Conservation (phyloP, 2,113 vertebrate genomes). For the Mustelus asterias region DNA sequence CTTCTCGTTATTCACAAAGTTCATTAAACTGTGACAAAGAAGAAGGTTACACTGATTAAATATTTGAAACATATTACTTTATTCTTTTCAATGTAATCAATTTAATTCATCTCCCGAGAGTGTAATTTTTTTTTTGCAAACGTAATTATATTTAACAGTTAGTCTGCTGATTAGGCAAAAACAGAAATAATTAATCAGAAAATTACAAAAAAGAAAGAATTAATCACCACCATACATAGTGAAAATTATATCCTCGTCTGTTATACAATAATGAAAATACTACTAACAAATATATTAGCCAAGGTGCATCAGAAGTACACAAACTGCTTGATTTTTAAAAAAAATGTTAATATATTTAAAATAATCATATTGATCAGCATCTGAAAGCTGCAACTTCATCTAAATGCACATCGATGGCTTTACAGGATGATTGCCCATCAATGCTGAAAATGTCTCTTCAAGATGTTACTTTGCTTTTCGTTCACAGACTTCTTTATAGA, state of each 20-base stretch:
- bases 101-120: slow-evolving; percentile 67
- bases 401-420: slow-evolving; percentile 1
- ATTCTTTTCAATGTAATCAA: slow-evolving; percentile 72
- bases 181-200: slow-evolving; percentile 75
- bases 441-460: background rate
- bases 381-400: slow-evolving; percentile 12
- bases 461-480: background rate
- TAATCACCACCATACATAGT: slow-evolving; percentile 68
- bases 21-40: slow-evolving; percentile 37
- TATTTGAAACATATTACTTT: slow-evolving; percentile 61
- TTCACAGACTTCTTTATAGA: background rate
- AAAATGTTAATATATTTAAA: slow-evolving; percentile 19
- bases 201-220: slow-evolving; percentile 74
- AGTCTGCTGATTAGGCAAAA: slow-evolving; percentile 72
- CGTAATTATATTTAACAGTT: slow-evolving; percentile 70
- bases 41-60: slow-evolving; percentile 40
- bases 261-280: slow-evolving; percentile 75
- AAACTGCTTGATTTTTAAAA: slow-evolving; percentile 3
- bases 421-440: background rate
- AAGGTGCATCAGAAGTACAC: slow-evolving; percentile 45
- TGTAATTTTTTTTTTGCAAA: slow-evolving; percentile 65
- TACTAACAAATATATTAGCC: slow-evolving; percentile 65
- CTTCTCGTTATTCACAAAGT: slow-evolving; percentile 1
- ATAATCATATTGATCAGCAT: background rate
- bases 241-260: slow-evolving; percentile 63